phyloP scores from a whole-genome alignment of 2,113 vertebrate species.

The Macaca nemestrina region DNA sequence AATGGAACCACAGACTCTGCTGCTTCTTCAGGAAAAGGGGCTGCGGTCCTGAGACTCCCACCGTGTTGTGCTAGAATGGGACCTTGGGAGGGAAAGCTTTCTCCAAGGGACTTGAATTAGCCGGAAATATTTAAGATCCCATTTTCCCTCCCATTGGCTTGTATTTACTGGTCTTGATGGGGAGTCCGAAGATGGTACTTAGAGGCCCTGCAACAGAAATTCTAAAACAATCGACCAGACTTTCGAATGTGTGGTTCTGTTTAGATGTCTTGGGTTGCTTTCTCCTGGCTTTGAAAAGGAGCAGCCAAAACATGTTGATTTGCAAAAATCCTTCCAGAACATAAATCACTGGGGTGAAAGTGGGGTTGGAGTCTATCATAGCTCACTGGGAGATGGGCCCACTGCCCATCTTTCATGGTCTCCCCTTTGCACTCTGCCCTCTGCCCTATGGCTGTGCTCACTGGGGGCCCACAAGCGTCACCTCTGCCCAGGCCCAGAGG shows the following conservation, averaged over 20 bases:
- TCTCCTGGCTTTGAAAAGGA: constrained; percentile 23
- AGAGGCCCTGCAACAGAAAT: constrained; percentile 51
- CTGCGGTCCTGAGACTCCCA: background rate
- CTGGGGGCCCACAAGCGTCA: background rate
- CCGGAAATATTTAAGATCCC: background rate
- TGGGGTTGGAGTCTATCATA: background rate
- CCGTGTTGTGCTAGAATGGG: background rate
- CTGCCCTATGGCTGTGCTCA: accelerated
- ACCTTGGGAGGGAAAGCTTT: background rate
- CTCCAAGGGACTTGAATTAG: background rate
- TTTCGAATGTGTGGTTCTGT: constrained; percentile 45
- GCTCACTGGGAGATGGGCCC: background rate
- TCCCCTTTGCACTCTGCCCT: background rate
- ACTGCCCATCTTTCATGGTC: background rate
- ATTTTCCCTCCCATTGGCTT: background rate
- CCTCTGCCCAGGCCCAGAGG: background rate
- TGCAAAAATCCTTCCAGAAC: constrained; percentile 18
- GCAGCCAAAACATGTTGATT: constrained; percentile 57
- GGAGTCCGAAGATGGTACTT: constrained; percentile 48
- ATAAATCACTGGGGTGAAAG: background rate
- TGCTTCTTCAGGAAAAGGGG: background rate
- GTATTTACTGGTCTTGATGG: background rate
- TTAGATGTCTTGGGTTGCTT: constrained; percentile 26
- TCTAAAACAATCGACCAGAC: constrained; percentile 67
- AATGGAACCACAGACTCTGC: background rate